Conservation (phyloP, 2,113 vertebrate genomes). For the Sterrhoptilus dennistouni region DNA sequence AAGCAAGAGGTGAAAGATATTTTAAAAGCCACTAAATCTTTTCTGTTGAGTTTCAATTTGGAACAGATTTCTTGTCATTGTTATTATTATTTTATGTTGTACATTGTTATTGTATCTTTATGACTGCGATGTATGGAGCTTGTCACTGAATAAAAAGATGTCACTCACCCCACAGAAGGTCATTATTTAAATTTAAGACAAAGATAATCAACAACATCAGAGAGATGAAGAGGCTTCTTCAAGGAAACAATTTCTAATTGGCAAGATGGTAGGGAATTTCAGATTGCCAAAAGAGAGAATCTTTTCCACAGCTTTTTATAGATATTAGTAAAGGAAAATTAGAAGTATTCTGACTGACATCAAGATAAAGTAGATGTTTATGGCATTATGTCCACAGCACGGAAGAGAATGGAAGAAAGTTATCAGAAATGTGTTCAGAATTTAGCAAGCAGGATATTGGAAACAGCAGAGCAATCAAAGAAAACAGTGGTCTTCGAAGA, state of each 20-base stretch:
- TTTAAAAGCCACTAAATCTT: background rate
- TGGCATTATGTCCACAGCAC: background rate
- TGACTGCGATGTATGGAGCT: background rate
- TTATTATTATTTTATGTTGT: background rate
- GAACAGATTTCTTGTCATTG: background rate
- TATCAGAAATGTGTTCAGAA: background rate
- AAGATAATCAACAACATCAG: background rate
- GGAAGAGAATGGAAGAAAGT: background rate
- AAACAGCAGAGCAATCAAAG: background rate
- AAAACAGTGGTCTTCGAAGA: background rate
- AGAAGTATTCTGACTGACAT: background rate
- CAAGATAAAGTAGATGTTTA: background rate
- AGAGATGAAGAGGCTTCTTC: background rate
- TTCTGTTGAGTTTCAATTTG: background rate
- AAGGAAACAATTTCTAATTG: background rate
- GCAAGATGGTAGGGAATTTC: background rate
- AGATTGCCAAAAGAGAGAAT: background rate
- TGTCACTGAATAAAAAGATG: background rate
- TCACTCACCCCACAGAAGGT: background rate
- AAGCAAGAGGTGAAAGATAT: background rate
- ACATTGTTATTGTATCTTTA: background rate
- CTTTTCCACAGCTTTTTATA: background rate
- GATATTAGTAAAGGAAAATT: background rate
- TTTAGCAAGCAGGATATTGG: background rate
- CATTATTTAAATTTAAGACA: background rate